Percentiles rank a stretch among this genome's conserved stretches.
phyloP scores from a whole-genome alignment of 2,797 vertebrate genomes.

The Morelia viridis region DNA sequence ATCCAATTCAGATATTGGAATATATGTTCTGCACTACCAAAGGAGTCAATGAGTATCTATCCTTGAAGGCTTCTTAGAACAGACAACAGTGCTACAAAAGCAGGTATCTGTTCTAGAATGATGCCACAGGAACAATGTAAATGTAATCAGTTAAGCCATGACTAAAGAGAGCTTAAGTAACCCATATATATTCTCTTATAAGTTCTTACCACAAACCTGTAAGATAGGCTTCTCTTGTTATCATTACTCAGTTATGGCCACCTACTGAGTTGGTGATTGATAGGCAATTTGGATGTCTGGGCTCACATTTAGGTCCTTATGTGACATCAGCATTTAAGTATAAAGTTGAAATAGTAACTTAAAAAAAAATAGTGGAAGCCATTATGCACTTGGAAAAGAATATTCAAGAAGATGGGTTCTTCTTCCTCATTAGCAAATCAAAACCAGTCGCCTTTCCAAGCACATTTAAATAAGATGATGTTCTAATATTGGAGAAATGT shows the following conservation, averaged over 20 bases:
- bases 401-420: not conserved
- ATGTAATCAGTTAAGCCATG: not conserved
- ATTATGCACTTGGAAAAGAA: conserved; percentile 10
- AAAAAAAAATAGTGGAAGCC: not conserved
- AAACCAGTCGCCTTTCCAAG: conserved; percentile 20
- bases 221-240: not conserved
- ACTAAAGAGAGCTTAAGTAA: not conserved
- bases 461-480: not conserved
- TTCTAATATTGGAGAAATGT: conserved; percentile 5
- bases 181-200: not conserved
- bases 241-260: not conserved
- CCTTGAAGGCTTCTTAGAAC: not conserved
- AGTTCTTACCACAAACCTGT: not conserved
- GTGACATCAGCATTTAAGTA: not conserved
- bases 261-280: not conserved
- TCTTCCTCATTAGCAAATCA: not conserved
- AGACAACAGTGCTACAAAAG: not conserved
- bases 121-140: not conserved
- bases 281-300: not conserved
- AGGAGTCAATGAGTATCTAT: not conserved
- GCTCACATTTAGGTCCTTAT: not conserved
- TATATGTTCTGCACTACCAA: not conserved
- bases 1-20: not conserved
- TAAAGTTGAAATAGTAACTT: not conserved
- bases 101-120: not conserved